phyloP scores from a whole-genome alignment of 2,797 vertebrate genomes.

The Orestias chungarensis region DNA sequence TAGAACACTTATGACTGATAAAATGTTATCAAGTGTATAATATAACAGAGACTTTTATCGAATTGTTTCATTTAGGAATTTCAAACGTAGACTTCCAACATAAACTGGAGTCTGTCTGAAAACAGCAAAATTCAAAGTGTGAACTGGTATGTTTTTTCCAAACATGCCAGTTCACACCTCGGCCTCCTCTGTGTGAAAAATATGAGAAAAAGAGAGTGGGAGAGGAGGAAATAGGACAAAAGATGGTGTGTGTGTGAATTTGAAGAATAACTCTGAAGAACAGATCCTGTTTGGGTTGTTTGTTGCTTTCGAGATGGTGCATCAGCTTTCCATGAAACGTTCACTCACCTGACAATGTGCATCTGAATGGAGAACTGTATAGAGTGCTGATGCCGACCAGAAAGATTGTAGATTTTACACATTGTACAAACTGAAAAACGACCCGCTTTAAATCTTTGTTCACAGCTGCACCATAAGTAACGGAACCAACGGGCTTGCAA shows the following conservation, averaged over 20 bases:
- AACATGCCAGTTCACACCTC: conserved; percentile 16
- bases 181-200: conserved; percentile 37
- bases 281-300: conserved; percentile 38
- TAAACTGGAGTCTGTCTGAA: conserved; percentile 8
- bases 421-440: neutral
- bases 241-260: conserved; percentile 47
- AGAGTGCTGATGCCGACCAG: neutral
- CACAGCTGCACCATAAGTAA: neutral
- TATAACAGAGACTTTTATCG: conserved; percentile 9
- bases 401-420: neutral
- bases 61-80: neutral
- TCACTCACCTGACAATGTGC: conserved; percentile 9
- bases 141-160: too few relatives aligned
- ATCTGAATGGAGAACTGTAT: conserved; percentile 3
- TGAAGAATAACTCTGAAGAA: conserved; percentile 50
- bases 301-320: conserved; percentile 17
- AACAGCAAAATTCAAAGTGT: conserved; percentile 16
- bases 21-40: neutral
- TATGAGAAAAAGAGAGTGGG: conserved; percentile 55
- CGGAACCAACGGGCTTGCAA: neutral
- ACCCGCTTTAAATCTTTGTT: neutral
- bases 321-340: conserved; percentile 14
- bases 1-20: neutral
- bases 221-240: conserved; percentile 54
- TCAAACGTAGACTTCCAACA: neutral